A percentile compares a stretch with the other conserved stretches of the same genome.
Conservation (phyloP, 2,797 vertebrate genomes). For the Tangara arthus region DNA sequence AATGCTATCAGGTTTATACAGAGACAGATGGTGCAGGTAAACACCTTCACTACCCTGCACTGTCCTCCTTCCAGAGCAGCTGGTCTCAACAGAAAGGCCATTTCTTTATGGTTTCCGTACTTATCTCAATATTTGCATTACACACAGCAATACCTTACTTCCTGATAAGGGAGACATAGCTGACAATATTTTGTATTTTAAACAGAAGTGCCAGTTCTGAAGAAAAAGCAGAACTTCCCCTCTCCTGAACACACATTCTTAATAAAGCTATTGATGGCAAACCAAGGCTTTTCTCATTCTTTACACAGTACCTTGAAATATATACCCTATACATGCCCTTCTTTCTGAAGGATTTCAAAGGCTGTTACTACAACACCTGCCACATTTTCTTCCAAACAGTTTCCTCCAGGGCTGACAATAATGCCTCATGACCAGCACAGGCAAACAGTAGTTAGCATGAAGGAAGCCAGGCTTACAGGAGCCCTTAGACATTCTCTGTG, state of each 20-base stretch:
- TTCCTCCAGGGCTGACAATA: neutral
- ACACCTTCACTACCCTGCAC: conserved; percentile 59
- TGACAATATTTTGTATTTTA: neutral
- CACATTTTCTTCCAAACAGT: neutral
- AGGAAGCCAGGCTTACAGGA: neutral
- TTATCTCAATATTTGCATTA: conserved; percentile 44
- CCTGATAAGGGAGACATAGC: neutral
- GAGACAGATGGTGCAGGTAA: conserved; percentile 63
- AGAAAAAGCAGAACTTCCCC: neutral
- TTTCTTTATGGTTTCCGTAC: conserved; percentile 19
- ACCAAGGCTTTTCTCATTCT: neutral
- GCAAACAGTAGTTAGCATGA: neutral
- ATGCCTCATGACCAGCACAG: neutral
- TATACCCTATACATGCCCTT: neutral
- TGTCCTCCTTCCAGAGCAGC: conserved; percentile 60
- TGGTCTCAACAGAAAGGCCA: conserved; percentile 16
- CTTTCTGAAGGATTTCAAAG: neutral
- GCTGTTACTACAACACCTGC: neutral
- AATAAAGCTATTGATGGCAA: neutral
- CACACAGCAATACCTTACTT: neutral
- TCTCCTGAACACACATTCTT: neutral
- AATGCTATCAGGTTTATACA: conserved; percentile 54
- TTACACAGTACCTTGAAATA: neutral
- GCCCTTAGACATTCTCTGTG: neutral
- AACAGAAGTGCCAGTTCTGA: neutral